phyloP scores from a whole-genome alignment of 2,888 invertebrate genomes.

The Eupeodes luniger region DNA sequence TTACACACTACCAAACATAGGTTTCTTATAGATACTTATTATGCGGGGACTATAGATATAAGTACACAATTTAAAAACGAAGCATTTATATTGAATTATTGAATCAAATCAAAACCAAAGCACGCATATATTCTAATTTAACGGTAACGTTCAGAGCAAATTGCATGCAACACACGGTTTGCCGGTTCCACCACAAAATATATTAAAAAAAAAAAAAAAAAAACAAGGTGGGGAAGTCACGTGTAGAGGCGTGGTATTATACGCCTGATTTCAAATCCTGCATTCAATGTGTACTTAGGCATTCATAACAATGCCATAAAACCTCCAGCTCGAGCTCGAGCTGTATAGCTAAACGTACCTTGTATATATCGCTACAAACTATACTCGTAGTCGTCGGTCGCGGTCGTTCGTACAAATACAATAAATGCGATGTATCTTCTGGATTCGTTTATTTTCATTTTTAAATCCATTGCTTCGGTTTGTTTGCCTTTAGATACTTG shows the following conservation, averaged over 20 bases:
- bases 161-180: constrained; percentile 28
- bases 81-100: constrained; percentile 3
- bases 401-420: neutral
- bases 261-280: constrained; percentile 74
- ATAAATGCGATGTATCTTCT: constrained; percentile 58
- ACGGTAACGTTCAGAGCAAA: constrained; percentile 59
- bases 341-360: no score
- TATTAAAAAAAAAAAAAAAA: neutral
- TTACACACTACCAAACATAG: neutral
- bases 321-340: neutral
- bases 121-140: constrained; percentile 67
- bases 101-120: constrained; percentile 55
- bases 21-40: neutral
- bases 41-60: no score
- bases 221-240: constrained; percentile 74
- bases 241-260: constrained; percentile 76
- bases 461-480: constrained; percentile 76
- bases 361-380: no score
- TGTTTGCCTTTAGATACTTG: constrained; percentile 48
- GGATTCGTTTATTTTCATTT: constrained; percentile 74
- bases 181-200: neutral
- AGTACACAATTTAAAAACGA: neutral
- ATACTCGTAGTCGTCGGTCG: no score
- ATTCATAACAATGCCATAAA: constrained; percentile 76
- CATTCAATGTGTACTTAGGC: constrained; percentile 73